Conservation (phyloP, 2,888 invertebrate species). For the Allacma fusca region DNA sequence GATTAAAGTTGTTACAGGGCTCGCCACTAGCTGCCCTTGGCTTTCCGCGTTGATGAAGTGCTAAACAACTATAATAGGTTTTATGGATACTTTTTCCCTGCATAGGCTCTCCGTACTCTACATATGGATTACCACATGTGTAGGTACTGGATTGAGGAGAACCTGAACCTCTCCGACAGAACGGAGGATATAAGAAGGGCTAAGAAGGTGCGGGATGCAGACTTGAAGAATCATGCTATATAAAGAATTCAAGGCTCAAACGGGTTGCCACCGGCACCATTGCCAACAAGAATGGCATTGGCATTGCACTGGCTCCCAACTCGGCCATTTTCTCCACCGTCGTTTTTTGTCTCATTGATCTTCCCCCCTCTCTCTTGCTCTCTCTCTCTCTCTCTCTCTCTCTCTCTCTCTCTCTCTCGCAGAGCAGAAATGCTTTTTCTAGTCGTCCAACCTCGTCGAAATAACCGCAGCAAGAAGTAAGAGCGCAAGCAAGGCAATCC, state of each 20-base stretch:
- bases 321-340: slow-evolving; percentile 39
- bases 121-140: not conserved
- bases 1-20: slow-evolving; percentile 20
- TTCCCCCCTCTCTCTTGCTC: slow-evolving; percentile 23
- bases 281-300: slow-evolving; percentile 45
- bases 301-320: slow-evolving; percentile 40
- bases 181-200: not conserved
- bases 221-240: slow-evolving; percentile 26
- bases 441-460: slow-evolving; percentile 20
- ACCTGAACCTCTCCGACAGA: not conserved
- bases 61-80: slow-evolving; percentile 32
- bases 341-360: slow-evolving; percentile 31
- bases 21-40: slow-evolving; percentile 37
- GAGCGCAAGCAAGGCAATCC: slow-evolving; percentile 38
- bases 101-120: not conserved
- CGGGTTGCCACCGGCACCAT: slow-evolving; percentile 42
- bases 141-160: not conserved
- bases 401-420: slow-evolving; percentile 19
- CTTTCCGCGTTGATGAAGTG: slow-evolving; percentile 43
- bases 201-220: slow-evolving; percentile 6
- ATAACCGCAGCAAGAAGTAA: slow-evolving; percentile 28
- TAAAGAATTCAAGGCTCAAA: slow-evolving; percentile 41
- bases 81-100: slow-evolving; percentile 25
- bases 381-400: slow-evolving; percentile 17
- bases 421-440: slow-evolving; percentile 20